phyloP scores from a whole-genome alignment of 37 sponge, comb jelly and placozoan species.

The Ianthella basta region DNA sequence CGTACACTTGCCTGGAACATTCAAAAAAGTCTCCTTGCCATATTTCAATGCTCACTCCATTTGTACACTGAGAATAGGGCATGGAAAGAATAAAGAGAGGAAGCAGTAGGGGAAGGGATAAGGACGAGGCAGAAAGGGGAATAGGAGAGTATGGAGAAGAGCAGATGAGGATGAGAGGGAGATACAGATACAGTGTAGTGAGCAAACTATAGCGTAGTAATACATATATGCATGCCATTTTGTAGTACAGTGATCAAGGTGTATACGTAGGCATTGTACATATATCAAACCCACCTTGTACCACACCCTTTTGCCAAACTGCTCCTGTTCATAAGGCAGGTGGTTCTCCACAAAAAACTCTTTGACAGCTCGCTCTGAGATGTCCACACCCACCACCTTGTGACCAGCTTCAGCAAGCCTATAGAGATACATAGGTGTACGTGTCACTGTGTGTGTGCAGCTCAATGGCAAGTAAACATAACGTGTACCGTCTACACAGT shows the following conservation, averaged over 20 bases:
- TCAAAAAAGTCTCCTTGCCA: constrained; percentile 54
- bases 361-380: constrained; percentile 49
- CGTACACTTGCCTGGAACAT: background rate
- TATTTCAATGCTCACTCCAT: background rate
- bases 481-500: too few species aligned
- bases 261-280: too few species aligned
- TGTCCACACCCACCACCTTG: constrained; percentile 61
- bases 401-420: constrained; percentile 54
- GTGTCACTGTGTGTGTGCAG: too few species aligned
- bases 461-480: too few species aligned
- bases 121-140: too few species aligned
- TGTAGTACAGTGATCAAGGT: too few species aligned
- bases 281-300: constrained; percentile 19
- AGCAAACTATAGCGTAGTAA: too few species aligned
- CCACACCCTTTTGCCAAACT: background rate
- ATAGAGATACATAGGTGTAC: background rate
- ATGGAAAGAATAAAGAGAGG: too few species aligned
- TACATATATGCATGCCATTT: background rate
- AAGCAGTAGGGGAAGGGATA: too few species aligned
- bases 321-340: constrained; percentile 34
- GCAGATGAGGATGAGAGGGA: too few species aligned
- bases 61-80: background rate
- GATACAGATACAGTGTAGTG: too few species aligned
- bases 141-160: too few species aligned
- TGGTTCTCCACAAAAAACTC: constrained; percentile 51